phyloP scores from a whole-genome alignment of 2,113 vertebrate genomes.

The Galemys pyrenaicus region DNA sequence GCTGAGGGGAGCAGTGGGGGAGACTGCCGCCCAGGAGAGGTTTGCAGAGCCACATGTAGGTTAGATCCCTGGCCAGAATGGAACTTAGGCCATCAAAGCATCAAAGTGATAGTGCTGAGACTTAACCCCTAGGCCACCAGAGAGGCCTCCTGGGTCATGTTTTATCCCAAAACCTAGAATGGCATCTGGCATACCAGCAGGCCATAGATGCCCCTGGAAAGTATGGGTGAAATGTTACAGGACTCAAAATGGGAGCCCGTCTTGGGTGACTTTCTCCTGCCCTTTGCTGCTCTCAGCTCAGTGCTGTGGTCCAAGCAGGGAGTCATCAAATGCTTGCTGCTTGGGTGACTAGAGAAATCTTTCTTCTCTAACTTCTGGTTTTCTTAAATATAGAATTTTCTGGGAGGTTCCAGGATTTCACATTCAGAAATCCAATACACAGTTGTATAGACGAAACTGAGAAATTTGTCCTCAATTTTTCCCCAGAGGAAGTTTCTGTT shows the following conservation, averaged over 20 bases:
- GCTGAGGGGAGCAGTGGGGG: no score
- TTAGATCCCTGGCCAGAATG: no score
- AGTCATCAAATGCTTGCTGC: background rate
- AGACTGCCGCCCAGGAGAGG: no score
- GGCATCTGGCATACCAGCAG: background rate
- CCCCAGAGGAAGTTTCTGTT: background rate
- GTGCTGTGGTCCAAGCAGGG: background rate
- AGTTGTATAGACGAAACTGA: background rate
- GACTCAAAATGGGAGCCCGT: background rate
- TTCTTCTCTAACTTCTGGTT: background rate
- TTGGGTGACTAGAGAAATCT: background rate
- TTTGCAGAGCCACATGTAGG: no score
- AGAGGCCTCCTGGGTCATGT: background rate
- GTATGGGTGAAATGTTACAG: rapidly evolving
- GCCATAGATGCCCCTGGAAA: no score
- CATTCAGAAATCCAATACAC: background rate
- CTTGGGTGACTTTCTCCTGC: background rate
- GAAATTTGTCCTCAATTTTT: background rate
- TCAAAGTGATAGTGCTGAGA: no score
- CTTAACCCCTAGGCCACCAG: no score
- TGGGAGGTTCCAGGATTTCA: background rate
- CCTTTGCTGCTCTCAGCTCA: background rate
- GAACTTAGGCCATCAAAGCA: no score
- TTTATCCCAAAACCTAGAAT: background rate
- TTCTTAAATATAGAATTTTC: background rate